Percentiles rank a stretch among this genome's conserved stretches.
Conservation (phyloP, 23 tunicate species). For the Oikopleura dioica region DNA sequence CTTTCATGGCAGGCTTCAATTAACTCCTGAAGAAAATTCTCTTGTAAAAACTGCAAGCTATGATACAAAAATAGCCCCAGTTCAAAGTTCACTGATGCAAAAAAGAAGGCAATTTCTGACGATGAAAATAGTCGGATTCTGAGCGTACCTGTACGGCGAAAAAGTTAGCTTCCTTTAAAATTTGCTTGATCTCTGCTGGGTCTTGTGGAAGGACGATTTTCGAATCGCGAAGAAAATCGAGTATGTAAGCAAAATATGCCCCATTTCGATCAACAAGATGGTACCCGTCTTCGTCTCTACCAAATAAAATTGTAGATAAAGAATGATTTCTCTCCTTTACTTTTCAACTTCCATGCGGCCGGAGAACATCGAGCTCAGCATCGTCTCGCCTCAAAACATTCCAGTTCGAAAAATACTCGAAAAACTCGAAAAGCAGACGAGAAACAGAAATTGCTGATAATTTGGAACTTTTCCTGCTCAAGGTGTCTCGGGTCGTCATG, state of each 20-base stretch:
- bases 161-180: conserved; percentile 68
- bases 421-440: too few species aligned
- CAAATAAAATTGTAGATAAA: too few species aligned
- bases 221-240: conserved; percentile 64
- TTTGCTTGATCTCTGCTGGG: conserved; percentile 42
- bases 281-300: conserved; percentile 15
- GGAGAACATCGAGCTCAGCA: not conserved
- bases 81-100: not conserved
- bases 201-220: conserved; percentile 43
- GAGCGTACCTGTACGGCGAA: conserved; percentile 60
- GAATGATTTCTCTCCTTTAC: too few species aligned
- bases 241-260: conserved; percentile 46
- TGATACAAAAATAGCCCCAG: too few species aligned
- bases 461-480: conserved; percentile 65
- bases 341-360: not conserved
- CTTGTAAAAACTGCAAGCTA: not conserved
- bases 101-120: not conserved
- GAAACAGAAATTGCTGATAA: too few species aligned
- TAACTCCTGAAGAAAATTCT: not conserved
- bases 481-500: conserved; percentile 64
- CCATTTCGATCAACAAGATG: conserved; percentile 79
- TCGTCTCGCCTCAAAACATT: not conserved
- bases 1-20: conserved; percentile 16
- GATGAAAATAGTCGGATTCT: too few species aligned
- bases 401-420: not conserved